Evolutionary conservation across 2,888 invertebrate genomes (phyloP).

Genomic region (Neoitamus cyanurus): DNA sequence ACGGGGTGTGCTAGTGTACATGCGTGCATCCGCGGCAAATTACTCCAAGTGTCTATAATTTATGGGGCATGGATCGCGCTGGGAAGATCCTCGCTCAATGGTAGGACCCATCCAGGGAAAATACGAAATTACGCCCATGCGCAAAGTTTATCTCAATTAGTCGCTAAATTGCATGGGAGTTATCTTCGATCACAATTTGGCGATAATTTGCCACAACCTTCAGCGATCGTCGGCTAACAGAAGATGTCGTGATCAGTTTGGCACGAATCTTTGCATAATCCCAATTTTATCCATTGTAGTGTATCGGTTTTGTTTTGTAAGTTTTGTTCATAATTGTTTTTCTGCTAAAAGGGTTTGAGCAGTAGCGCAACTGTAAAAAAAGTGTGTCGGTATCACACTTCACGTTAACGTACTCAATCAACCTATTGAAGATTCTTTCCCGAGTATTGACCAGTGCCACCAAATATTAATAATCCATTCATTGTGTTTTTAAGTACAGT

Average conservation of each 20-base stretch:
- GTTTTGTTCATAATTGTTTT: too few relatives aligned
- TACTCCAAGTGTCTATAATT: conserved; percentile 1
- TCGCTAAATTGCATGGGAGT: not conserved
- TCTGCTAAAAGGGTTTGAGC: too few relatives aligned
- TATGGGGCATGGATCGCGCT: not conserved
- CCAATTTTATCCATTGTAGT: too few relatives aligned
- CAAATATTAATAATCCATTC: too few relatives aligned
- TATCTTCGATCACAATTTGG: conserved; percentile 3
- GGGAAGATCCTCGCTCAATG: not conserved
- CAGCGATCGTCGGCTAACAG: not conserved
- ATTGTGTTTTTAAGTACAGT: too few relatives aligned
- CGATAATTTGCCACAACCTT: conserved; percentile 10
- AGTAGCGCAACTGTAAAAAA: too few relatives aligned
- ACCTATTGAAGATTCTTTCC: too few relatives aligned
- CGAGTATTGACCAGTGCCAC: too few relatives aligned
- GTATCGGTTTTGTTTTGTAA: too few relatives aligned
- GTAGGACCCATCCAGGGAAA: not conserved
- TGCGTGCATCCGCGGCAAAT: conserved; percentile 7
- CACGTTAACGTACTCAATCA: too few relatives aligned
- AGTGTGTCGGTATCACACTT: too few relatives aligned
- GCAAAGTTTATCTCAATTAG: not conserved
- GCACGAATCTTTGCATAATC: not conserved
- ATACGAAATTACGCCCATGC: not conserved
- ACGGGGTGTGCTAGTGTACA: not conserved
- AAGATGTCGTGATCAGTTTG: not conserved